Percentiles rank a stretch among this genome's conserved stretches.
Conservation (phyloP, 1,140 invertebrate species). For the Pseudomyrmex cubaensis region DNA sequence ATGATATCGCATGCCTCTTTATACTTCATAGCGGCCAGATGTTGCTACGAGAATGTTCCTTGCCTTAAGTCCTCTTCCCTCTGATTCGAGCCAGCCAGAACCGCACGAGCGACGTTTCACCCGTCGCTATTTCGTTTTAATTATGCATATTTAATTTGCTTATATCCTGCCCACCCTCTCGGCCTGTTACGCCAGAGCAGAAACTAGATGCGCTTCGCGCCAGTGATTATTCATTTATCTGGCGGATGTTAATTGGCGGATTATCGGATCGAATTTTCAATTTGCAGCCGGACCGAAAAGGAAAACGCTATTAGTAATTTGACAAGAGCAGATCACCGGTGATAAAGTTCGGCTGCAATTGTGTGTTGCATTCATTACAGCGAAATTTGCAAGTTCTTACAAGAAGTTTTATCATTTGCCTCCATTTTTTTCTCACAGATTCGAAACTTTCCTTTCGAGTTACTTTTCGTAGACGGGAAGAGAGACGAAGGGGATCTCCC, state of each 20-base stretch:
- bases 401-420: constrained; percentile 26
- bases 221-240: constrained; percentile 24
- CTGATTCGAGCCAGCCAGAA: constrained; percentile 48
- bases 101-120: constrained; percentile 70
- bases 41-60: constrained; percentile 79
- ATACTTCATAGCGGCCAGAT: constrained; percentile 84
- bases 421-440: constrained; percentile 1
- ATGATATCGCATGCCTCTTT: constrained; percentile 85
- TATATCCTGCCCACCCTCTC: constrained; percentile 70
- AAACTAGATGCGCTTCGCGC: constrained; percentile 21
- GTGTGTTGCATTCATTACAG: neutral
- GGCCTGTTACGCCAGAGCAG: constrained; percentile 48
- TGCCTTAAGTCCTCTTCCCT: constrained; percentile 69
- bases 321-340: neutral
- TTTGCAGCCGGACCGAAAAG: neutral
- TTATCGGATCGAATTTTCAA: neutral
- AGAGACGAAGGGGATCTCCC: constrained; percentile 62
- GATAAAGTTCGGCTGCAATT: too few species aligned
- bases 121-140: constrained; percentile 78
- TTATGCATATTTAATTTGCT: constrained; percentile 85
- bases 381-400: neutral
- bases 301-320: neutral
- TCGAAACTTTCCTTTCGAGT: constrained; percentile 37
- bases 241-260: constrained; percentile 11
- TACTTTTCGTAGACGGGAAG: constrained; percentile 49